phyloP scores from a whole-genome alignment of 2,888 invertebrate species.

The Sesia apiformis region DNA sequence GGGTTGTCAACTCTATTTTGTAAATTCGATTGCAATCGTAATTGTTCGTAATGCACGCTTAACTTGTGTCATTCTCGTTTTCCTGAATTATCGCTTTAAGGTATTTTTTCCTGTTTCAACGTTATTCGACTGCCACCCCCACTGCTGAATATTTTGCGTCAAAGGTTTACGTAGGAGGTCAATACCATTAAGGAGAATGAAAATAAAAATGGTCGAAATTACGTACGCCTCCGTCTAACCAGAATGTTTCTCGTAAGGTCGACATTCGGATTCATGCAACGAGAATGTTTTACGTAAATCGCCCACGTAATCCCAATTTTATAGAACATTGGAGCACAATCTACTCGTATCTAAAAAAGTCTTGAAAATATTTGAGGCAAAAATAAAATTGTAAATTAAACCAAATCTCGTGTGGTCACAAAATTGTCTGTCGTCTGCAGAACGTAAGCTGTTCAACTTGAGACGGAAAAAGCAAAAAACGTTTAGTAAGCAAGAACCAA shows the following conservation, averaged over 20 bases:
- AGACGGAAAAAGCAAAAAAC: constrained; percentile 20
- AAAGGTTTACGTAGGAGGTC: constrained; percentile 38
- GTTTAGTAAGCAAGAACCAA: not conserved
- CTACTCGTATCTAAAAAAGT: not conserved
- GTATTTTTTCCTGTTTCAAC: not conserved
- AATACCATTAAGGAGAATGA: constrained; percentile 16
- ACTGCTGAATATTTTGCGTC: constrained; percentile 31
- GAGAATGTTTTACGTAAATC: constrained; percentile 26
- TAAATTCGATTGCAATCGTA: not conserved
- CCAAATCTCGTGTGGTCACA: constrained; percentile 6
- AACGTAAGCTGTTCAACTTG: constrained; percentile 40
- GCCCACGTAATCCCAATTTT: constrained; percentile 17
- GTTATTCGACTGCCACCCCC: constrained; percentile 33
- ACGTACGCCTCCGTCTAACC: constrained; percentile 29
- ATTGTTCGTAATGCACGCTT: not conserved
- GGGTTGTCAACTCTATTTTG: constrained; percentile 15
- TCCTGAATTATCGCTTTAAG: not conserved
- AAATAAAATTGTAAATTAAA: not conserved
- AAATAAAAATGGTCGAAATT: constrained; percentile 30
- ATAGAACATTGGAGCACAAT: not conserved
- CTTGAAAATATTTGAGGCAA: not conserved
- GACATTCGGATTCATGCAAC: constrained; percentile 14
- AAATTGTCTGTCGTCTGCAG: constrained; percentile 23
- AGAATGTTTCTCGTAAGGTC: constrained; percentile 7
- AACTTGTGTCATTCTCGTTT: not conserved